Conservation (phyloP, 2,888 invertebrate genomes). For the Bruchidius siliquastri region DNA sequence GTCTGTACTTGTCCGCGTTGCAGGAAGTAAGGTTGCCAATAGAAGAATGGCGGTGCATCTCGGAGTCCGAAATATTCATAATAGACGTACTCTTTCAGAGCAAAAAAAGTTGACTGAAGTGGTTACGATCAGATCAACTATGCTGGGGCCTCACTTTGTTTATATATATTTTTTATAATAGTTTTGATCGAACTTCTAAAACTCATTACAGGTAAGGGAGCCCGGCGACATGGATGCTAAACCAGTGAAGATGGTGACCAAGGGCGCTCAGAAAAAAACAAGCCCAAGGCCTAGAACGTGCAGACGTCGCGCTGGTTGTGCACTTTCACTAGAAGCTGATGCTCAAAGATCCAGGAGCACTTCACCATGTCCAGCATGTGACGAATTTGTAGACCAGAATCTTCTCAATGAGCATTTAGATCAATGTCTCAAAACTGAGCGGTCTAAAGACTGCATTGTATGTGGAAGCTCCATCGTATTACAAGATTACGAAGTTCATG, state of each 20-base stretch:
- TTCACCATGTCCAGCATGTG: conserved; percentile 46
- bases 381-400: conserved; percentile 24
- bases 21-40: no score
- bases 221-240: background rate
- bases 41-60: no score
- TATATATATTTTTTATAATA: no score
- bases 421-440: conserved; percentile 23
- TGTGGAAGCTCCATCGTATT: conserved; percentile 16
- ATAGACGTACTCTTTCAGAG: no score
- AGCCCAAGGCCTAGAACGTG: background rate
- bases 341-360: background rate
- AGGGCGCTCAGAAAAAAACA: background rate
- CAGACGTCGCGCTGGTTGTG: background rate
- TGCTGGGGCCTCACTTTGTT: no score
- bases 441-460: conserved; percentile 20
- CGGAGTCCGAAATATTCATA: no score
- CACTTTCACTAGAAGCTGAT: background rate
- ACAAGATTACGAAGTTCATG: conserved; percentile 23
- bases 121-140: no score
- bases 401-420: conserved; percentile 42
- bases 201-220: background rate
- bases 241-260: background rate
- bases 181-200: no score
- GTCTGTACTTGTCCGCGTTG: no score
- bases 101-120: no score